Percentiles rank a stretch among this genome's conserved stretches.
Conservation (phyloP, 2,888 invertebrate genomes). For the Sphecodes monilicornis region DNA sequence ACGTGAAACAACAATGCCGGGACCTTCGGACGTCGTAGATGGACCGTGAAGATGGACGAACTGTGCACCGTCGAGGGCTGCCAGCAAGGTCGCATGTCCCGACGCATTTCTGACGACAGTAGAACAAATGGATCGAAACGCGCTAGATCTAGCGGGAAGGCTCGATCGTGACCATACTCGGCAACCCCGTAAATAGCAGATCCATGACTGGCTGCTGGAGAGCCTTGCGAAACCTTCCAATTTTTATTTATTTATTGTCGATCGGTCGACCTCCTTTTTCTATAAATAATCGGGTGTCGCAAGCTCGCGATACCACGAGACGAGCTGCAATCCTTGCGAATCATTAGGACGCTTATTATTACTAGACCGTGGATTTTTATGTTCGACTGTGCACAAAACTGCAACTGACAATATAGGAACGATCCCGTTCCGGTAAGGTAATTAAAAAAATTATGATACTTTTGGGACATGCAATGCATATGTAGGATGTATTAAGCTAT, state of each 20-base stretch:
- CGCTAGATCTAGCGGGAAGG: not conserved
- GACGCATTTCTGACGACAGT: not conserved
- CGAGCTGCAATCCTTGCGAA: not conserved
- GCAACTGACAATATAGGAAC: not conserved
- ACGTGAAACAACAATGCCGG: slow-evolving; percentile 14
- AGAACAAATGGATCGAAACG: not conserved
- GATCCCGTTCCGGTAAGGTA: too few species aligned
- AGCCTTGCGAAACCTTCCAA: not conserved
- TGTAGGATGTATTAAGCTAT: too few species aligned
- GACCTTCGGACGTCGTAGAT: slow-evolving; percentile 23
- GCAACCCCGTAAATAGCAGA: not conserved
- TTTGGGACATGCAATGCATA: too few species aligned
- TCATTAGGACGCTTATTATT: not conserved
- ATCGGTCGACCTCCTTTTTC: not conserved
- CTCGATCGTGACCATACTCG: not conserved
- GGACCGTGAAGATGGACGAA: slow-evolving; percentile 37
- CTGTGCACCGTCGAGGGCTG: slow-evolving; percentile 36
- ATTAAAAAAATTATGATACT: not conserved
- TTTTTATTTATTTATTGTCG: not conserved
- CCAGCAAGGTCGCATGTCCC: slow-evolving; percentile 37
- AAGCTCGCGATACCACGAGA: not conserved
- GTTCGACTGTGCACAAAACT: not conserved
- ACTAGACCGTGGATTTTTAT: not conserved
- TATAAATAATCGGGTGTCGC: not conserved
- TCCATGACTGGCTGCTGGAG: not conserved